Evolutionary conservation across 2,888 invertebrate species (phyloP).

Genomic region (Axea sp.): DNA sequence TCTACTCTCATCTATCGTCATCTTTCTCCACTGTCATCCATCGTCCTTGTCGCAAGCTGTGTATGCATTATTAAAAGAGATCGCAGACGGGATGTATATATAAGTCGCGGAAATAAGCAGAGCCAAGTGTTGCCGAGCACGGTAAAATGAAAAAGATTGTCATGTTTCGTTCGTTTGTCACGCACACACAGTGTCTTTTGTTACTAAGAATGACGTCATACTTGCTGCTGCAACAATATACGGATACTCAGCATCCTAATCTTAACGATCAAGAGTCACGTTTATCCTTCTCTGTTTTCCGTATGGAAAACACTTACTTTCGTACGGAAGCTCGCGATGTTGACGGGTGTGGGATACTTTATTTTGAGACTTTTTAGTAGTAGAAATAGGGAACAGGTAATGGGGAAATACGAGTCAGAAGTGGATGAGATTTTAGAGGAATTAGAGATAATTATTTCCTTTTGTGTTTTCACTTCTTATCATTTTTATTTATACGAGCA

Average conservation of each 20-base stretch:
- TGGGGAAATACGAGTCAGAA: background rate
- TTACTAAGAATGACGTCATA: conserved; percentile 23
- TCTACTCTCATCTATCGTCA: background rate
- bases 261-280: conserved; percentile 40
- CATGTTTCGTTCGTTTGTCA: conserved; percentile 66
- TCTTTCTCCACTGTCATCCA: conserved; percentile 6
- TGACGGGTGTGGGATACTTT: background rate
- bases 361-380: background rate
- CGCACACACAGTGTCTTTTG: conserved; percentile 52
- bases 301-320: conserved; percentile 6
- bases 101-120: conserved; percentile 61
- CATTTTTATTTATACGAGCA: no score
- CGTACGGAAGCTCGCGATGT: background rate
- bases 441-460: no score
- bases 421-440: no score
- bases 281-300: conserved; percentile 3
- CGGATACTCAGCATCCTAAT: conserved; percentile 56
- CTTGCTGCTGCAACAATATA: conserved; percentile 36
- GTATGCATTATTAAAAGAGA: conserved; percentile 46
- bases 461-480: no score
- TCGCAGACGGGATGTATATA: conserved; percentile 47
- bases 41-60: conserved; percentile 16
- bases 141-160: conserved; percentile 72
- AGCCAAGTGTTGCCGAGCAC: conserved; percentile 45
- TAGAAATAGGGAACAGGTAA: background rate